Conservation (phyloP, 2,797 vertebrate genomes). For the Enteromius mattozi region DNA sequence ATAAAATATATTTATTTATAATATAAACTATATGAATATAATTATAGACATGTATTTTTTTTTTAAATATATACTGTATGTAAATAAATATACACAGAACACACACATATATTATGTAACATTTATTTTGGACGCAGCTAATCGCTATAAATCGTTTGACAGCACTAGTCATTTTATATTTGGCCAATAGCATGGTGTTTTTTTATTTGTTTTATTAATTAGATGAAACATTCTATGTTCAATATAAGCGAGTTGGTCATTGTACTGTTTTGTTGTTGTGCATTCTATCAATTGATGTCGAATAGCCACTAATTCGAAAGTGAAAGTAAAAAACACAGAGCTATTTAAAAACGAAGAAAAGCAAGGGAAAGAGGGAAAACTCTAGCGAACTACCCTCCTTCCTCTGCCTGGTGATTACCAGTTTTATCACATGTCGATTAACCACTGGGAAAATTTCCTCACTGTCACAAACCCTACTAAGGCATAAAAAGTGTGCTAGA, state of each 20-base stretch:
- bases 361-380: neutral
- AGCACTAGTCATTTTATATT: neutral
- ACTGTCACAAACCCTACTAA: neutral
- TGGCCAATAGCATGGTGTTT: too few relatives aligned
- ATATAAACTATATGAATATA: too few relatives aligned
- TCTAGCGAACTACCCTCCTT: neutral
- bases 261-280: neutral
- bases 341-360: neutral
- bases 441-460: neutral
- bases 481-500: neutral
- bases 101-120: too few relatives aligned
- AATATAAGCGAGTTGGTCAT: too few relatives aligned
- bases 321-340: too few relatives aligned
- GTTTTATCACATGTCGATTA: neutral
- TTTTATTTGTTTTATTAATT: too few relatives aligned
- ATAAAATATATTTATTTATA: too few relatives aligned
- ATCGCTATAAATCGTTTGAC: neutral
- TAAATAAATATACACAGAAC: too few relatives aligned
- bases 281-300: neutral
- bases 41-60: too few relatives aligned
- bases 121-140: neutral
- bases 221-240: too few relatives aligned
- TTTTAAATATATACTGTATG: too few relatives aligned
- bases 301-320: neutral
- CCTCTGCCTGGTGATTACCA: too few relatives aligned